Base-by-base conservation (phyloP, 1,140 invertebrate genomes). In the Aphis craccivora region DNA sequence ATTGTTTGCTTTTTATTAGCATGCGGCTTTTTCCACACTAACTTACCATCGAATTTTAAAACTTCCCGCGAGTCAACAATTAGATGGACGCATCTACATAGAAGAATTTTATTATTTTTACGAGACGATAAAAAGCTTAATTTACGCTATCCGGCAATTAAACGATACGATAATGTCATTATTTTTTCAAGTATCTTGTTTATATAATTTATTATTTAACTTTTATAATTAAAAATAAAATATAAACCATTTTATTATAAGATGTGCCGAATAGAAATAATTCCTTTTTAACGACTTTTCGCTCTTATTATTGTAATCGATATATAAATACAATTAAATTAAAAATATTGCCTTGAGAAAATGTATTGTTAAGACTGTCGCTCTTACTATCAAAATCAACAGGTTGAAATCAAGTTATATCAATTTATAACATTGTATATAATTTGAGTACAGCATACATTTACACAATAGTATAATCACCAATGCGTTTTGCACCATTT, bases 161-260 rank as follows among this genome's bases (percentile, higher is more conserved):
- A 37, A 51, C 87, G 87, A 48, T 87, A 53, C 87, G 87, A 88
- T 88, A 53, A 88, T 51, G 45, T 35, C 87, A 35, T 51, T 43
- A 43, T 84, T 87, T 45, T n/a, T 87, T 48, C 45, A 87, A 88
- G 8, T 9, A n/a, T 53, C 11, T 48, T 53, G 22, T 53, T 35
- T 35, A 22, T n/a, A 53, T 53, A 88, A 88, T 88, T 88, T 51
- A 88, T 88, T 51, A 53, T 88, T 51, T 35, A 88, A 88, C 45
- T 88, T 88, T 88, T 51, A 53, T n/a, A 22, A 88, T 88, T 87
- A 53, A 86, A 37, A 51, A 53, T 2, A n/a, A n/a, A n/a, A 76
- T n/a, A 76, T 76, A 53, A 51, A 8, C 20, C 22, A 53, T 88
- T 88, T 88, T 35, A 7, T n/a, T 53, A 53, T 35, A 11, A 88